Base-by-base conservation (phyloP, 2,113 vertebrate genomes). In the Zapus hudsonius region DNA sequence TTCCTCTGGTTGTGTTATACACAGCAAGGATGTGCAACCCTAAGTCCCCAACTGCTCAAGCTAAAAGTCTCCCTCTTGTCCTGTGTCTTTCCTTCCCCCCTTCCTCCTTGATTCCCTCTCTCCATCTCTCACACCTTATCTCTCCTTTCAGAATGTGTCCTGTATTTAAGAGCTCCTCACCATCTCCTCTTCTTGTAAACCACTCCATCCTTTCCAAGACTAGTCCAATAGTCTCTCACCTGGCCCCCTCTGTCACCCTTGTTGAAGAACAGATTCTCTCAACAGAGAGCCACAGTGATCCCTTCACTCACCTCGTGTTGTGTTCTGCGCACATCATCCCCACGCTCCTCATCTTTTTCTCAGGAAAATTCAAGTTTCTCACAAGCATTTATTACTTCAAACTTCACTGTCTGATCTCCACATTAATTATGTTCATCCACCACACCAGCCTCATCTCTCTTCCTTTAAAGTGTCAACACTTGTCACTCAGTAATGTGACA, bases 11-110 rank as follows among this genome's bases (percentile, higher is more conserved):
- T 92, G 12, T 16, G 27, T 52, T n/a, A 27, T n/a, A 61, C 38
- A 5, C 31, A 27, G 36, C 38, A 80, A 55, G 55, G 47, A 84
- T 84, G 4, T 70, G 20, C 66, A 74, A 10, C 9, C 10, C 20
- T 38, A 64, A 2, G 1, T 5, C 89, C 27, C 40, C 19, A 31
- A 4, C 3, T 19, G 12, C 31, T 66, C 67, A 75, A 15, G 8
- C 2, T 64, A 63, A 75, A 87, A 74, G 10, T 80, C 42, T 31
- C 42, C 33, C 19, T 16, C 36, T 8, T 47, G 9, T 47, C 25
- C 36, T 0, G 4, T 13, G 10, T 36, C 15, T 40, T 13, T 47
- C 25, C 36, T 10, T 47, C 12, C 36, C 20, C 0, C 33, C 12
- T 31, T 2, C 27, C 25, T 38, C 23, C 44, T 1, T 27, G 61